Evolutionary conservation across 1,140 invertebrate genomes (phyloP), one percentile per base, ranked within the genome.

Genomic region (Drosophila pandora): DNA sequence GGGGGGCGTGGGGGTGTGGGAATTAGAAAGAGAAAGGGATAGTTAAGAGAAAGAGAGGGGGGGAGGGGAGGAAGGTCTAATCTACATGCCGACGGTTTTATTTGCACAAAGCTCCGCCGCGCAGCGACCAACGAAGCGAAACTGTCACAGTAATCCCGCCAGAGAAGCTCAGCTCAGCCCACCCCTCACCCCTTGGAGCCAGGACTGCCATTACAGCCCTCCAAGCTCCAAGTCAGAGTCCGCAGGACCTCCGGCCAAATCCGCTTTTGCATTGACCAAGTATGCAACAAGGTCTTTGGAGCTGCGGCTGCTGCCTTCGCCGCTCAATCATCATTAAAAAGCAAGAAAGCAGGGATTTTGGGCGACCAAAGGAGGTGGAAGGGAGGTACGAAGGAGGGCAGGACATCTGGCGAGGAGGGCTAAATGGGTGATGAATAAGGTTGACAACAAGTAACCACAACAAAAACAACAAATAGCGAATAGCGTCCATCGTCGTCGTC

Each of bases 301-400:
- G 37, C 37, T 54, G 48, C 49, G 34, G 55, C 62, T 22, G 37
- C 68, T 28, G 37, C 54, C 47, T 37, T 23, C 52, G 45, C 64
- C 76, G 78, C 82, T 85, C 82, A 85, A 87, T 85, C 82, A 85
- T 87, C 78, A 85, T 85, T 87, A 85, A 65, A 81, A 68, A 61
- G 48, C 67, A 52, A 41, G 57, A 30, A 67, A 47, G 23, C 22
- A 28, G 41, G 17, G 49, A 32, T 23, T 47, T 22, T 37, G 34
- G 32, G 3, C 34, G 34, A 37, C 25, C 5, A 28, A 28, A 25
- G 25, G 25, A 10, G 34, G 8, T 32, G 30, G 30, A 32, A 32
- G 30, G 30, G 9, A 2, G 30, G 8, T 12, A 3, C n/a, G 21
- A 21, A 55, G 41, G 28, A 2, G 41, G 9, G 30, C 12, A n/a